Base-by-base conservation (phyloP, 2,113 vertebrate genomes). In the Dolichotis patagonum region DNA sequence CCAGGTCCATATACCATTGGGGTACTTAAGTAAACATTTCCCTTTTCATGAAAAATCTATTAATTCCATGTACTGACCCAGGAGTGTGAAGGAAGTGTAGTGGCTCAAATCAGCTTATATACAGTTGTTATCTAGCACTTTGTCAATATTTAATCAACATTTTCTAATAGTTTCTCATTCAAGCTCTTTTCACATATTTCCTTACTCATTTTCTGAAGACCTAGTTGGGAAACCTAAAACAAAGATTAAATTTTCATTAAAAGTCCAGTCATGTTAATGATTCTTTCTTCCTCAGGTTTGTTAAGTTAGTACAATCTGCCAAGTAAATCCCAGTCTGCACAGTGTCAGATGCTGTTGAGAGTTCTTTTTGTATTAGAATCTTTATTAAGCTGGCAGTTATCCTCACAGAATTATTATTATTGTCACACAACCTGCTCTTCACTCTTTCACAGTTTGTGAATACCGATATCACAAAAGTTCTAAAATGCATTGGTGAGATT, bases 201-300 rank as follows among this genome's bases (percentile, higher is more conserved):
- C 35, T 67, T 91, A 28, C 86, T 95, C 46, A 49, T 92, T 96
- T 93, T 90, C 84, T 96, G 67, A 96, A 90, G 56, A 75, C 26
- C 85, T 96, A 58, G 73, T 82, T 94, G 43, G 63, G 56, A 92
- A 88, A 41, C 58, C 38, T 87, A 54, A 90, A 90, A 17, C 52
- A n/a, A 88, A 67, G 13, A 77, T 62, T 69, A 91, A 65, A 2
- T 82, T 94, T 93, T 85, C 52, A 88, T 83, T 86, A 81, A 71
- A 93, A 95, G 93, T 56, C 14, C 17, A 85, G 56, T 52, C 46
- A 7, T 58, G 75, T 87, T 41, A 75, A 69, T 88, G 14, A 19
- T 81, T 43, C 35, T 73, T 91, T 93, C 91, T 78, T 16, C 43
- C 54, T 97, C 38, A 56, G 69, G n/a, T 62, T 69, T 54, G 28